Conservation (phyloP, 2,888 invertebrate species). For the Ectemnius continuus region DNA sequence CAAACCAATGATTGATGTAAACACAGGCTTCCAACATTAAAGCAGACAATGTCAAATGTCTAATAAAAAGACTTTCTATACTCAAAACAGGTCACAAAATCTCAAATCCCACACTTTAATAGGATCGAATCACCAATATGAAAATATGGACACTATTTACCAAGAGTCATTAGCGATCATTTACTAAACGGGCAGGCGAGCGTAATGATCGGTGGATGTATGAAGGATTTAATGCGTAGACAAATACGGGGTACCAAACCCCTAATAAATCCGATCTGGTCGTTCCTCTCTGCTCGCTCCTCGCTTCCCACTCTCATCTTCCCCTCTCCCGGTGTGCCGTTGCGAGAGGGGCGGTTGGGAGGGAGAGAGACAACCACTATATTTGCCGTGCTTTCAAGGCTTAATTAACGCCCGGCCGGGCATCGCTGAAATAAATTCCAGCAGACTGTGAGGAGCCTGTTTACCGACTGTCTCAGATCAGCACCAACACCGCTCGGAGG, state of each 20-base stretch:
- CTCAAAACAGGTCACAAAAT: no score
- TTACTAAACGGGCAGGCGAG: no score
- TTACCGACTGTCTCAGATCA: conserved; percentile 35
- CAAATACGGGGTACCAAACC: conserved; percentile 23
- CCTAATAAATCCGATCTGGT: conserved; percentile 25
- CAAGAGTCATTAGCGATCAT: no score
- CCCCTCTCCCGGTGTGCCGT: not conserved
- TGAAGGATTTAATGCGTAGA: not conserved
- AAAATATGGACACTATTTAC: no score
- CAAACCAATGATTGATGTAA: no score
- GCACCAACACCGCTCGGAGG: not conserved
- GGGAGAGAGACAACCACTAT: conserved; percentile 28
- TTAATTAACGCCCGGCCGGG: conserved; percentile 49
- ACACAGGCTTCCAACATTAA: no score
- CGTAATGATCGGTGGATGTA: not conserved
- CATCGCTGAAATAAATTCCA: conserved; percentile 50
- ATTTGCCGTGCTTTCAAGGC: conserved; percentile 51
- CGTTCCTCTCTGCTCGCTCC: not conserved
- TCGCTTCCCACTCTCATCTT: conserved; percentile 14
- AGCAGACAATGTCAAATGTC: no score
- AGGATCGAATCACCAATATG: no score
- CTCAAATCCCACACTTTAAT: no score
- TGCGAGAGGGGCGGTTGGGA: no score
- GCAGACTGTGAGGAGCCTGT: conserved; percentile 33
- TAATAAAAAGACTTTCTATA: no score